Conservation (phyloP, 2,113 vertebrate genomes). For the Stegastes partitus region DNA sequence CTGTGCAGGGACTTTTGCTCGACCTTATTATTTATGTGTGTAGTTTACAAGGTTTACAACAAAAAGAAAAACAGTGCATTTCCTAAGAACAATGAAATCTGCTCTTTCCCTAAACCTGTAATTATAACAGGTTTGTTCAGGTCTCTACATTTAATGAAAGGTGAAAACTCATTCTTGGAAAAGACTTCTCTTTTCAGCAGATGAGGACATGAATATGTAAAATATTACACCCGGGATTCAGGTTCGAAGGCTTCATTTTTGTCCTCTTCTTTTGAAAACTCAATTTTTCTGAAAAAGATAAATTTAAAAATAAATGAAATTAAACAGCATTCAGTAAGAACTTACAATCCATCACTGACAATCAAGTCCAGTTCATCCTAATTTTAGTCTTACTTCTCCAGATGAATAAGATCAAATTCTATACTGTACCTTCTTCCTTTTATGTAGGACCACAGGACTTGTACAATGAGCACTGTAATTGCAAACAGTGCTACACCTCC, state of each 20-base stretch:
- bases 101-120: too few relatives aligned
- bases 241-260: constrained; percentile 18
- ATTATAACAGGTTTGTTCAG: too few relatives aligned
- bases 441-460: constrained; percentile 51
- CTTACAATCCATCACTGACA: not conserved
- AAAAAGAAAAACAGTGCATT: too few relatives aligned
- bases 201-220: not conserved
- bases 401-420: not conserved
- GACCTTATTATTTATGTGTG: too few relatives aligned
- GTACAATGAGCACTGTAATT: too few relatives aligned
- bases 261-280: not conserved
- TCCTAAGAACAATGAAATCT: too few relatives aligned
- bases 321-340: too few relatives aligned
- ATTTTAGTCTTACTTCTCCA: not conserved
- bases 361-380: not conserved
- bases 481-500: constrained; percentile 52
- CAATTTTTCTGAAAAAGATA: constrained; percentile 54
- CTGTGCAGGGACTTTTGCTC: too few relatives aligned
- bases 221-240: not conserved
- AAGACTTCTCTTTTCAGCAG: not conserved
- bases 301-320: not conserved
- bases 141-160: too few relatives aligned
- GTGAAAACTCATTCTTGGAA: not conserved
- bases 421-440: constrained; percentile 58
- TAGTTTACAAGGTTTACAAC: too few relatives aligned